These are phyloP conservation scores for Anas platyrhynchos DNA, from an alignment of 2,113 vertebrate species.

Conservation along the genomic window DNA sequence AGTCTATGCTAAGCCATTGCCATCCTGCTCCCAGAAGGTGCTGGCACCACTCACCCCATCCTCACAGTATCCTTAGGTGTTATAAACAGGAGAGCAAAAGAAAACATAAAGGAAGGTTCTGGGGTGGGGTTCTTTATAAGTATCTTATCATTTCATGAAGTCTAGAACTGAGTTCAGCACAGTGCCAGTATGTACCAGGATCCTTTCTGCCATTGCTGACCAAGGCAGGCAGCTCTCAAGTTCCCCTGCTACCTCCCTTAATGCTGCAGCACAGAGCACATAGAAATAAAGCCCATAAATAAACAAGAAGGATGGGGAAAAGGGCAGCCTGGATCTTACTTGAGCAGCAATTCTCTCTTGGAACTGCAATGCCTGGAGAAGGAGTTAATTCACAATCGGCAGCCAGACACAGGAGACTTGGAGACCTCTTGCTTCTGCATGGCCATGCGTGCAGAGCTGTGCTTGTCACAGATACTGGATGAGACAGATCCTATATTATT, in stretches of 20 bases:
- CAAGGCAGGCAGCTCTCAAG: background rate
- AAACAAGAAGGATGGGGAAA: background rate
- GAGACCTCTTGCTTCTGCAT: background rate
- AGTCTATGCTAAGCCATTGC: background rate
- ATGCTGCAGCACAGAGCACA: background rate
- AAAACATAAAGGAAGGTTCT: background rate
- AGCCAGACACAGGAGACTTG: background rate
- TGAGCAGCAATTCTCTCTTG: background rate
- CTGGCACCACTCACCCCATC: background rate
- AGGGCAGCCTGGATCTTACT: background rate
- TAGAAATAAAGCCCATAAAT: background rate
- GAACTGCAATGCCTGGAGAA: background rate
- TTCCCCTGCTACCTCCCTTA: background rate
- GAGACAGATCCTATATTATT: constrained; percentile 52
- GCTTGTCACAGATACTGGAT: constrained; percentile 32
- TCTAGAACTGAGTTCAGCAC: background rate
- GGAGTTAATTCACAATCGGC: background rate
- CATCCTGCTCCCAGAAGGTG: rapidly evolving
- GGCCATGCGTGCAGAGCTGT: background rate
- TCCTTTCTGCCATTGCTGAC: background rate
- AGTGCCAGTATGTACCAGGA: rapidly evolving
- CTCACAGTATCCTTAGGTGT: background rate
- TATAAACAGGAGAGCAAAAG: background rate
- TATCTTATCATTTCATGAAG: background rate
- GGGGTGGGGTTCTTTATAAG: background rate